Base-by-base conservation (phyloP, 2,888 invertebrate genomes). In the Catocala nupta region DNA sequence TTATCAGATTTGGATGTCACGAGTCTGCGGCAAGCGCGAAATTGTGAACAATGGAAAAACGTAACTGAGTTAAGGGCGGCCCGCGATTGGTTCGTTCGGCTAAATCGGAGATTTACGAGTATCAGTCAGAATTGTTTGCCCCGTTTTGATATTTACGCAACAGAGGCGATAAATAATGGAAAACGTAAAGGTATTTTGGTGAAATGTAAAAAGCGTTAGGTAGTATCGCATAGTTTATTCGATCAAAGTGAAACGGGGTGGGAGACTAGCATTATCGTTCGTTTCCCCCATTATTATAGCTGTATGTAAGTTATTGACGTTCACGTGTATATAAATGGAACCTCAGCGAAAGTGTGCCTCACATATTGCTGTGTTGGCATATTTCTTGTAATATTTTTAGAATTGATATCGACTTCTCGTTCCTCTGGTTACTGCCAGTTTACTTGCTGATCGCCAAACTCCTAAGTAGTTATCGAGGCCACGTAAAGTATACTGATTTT, bases 41-140 rank as follows among this genome's bases (percentile, higher is more conserved):
- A 68, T 73, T 75, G 69, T 69, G 75, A 73, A 77, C 73, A 75
- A 73, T 68, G 75, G 66, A 75, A 77, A 77, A 69, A 71, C 60
- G 62, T 77, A 73, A 75, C 69, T 51, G 61, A 71, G 71, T 75
- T 75, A 71, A 61, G 57, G 11, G 53, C 43, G 51, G 50, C 54
- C 53, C 59, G 51, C 70, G 70, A 77, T 76, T 72, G 72, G 65
- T 69, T 65, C 60, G 73, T 68, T 68, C 70, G 55, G 66, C 65
- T 68, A 68, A 75, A 69, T 71, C 75, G 65, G 68, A 73, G 75
- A 77, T 75, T 77, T 77, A 77, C 61, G 73, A 66, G 59, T 69
- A 68, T 73, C 69, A 75, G 63, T 66, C 69, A 66, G 69, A 60
- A 71, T 69, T 70, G 70, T 61, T 67, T 63, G 65, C 59, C 48